Percentiles rank a stretch among this genome's conserved stretches.
These are phyloP conservation scores for Trissonchulus latispiculum DNA, from an alignment of 2,888 invertebrate species.

Conservation along the genomic window DNA sequence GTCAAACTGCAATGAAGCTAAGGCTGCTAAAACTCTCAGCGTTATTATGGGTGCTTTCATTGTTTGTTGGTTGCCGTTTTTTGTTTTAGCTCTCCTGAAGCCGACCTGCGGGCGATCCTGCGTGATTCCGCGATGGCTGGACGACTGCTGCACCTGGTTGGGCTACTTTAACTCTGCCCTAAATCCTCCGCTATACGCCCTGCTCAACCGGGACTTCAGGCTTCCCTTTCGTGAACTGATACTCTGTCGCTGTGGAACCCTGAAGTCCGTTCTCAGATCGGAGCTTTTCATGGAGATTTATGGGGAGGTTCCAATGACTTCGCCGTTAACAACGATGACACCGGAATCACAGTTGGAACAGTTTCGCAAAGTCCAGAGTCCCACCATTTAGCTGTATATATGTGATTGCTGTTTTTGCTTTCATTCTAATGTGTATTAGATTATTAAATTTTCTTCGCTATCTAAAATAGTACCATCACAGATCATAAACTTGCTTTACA, in stretches of 20 bases:
- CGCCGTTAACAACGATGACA: background rate
- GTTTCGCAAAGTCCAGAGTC: too few species aligned
- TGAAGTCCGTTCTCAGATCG: constrained; percentile 38
- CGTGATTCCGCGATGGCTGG: constrained; percentile 20
- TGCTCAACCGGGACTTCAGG: constrained; percentile 43
- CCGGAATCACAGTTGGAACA: background rate
- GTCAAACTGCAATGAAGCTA: background rate
- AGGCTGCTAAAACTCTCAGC: constrained; percentile 19
- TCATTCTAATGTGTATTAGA: too few species aligned
- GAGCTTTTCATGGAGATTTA: constrained; percentile 11
- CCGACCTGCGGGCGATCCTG: constrained; percentile 13
- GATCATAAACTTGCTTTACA: too few species aligned
- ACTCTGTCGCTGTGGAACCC: constrained; percentile 40
- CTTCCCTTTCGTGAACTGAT: constrained; percentile 43
- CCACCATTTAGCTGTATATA: too few species aligned
- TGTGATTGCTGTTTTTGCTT: too few species aligned
- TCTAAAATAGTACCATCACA: too few species aligned
- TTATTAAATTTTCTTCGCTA: too few species aligned
- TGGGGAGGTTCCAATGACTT: background rate
- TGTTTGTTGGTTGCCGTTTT: constrained; percentile 25
- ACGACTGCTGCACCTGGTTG: constrained; percentile 13
- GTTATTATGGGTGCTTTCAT: constrained; percentile 23
- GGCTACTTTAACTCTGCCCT: constrained; percentile 23
- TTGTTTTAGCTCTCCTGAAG: constrained; percentile 20
- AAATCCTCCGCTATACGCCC: constrained; percentile 23